Conservation (phyloP, 2,113 vertebrate genomes). For the Entomyzon cyanotis region DNA sequence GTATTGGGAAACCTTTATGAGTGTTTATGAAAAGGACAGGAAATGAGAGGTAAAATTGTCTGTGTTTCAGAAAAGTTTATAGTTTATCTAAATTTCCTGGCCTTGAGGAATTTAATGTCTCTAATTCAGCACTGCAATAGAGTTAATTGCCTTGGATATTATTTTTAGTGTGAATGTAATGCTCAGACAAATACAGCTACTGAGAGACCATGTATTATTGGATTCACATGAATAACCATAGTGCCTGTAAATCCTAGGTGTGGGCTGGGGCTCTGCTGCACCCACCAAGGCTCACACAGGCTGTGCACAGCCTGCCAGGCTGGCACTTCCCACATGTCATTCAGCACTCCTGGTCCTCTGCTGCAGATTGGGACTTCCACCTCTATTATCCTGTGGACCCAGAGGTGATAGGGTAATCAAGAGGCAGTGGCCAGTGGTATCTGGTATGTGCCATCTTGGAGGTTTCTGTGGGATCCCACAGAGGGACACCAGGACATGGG, state of each 20-base stretch:
- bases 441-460: neutral
- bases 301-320: neutral
- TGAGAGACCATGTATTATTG: neutral
- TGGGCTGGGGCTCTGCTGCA: neutral
- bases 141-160: neutral
- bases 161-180: neutral
- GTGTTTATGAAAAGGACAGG: conserved; percentile 17
- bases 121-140: neutral
- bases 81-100: conserved; percentile 24
- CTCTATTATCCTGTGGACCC: neutral
- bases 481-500: fast-evolving
- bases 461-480: neutral
- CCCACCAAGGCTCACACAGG: neutral
- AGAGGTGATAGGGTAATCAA: neutral
- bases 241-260: neutral
- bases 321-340: neutral
- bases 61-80: neutral
- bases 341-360: neutral
- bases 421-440: neutral
- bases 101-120: neutral
- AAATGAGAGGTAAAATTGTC: conserved; percentile 16
- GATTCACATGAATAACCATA: neutral
- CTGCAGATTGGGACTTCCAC: neutral
- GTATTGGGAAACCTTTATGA: neutral
- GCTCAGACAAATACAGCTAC: neutral